Base-by-base conservation (phyloP, 2,113 vertebrate genomes). In the Istiophorus platypterus region DNA sequence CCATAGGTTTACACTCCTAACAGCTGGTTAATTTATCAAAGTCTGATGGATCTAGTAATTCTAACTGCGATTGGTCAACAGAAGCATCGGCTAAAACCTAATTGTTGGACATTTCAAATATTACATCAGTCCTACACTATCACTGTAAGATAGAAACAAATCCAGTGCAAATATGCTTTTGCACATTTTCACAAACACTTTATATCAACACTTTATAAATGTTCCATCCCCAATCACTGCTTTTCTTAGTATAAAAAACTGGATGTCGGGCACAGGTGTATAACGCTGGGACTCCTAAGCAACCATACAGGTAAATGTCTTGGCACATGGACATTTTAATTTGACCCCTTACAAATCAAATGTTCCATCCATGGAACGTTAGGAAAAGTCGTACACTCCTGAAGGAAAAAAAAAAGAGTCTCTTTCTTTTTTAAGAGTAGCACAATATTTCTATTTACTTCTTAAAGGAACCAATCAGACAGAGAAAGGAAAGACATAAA, bases 401-500 rank as follows among this genome's bases (percentile, higher is more conserved):
- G 31, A 51, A 63, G 49, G 54, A 62, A 26, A 27, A 12, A 72
- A 49, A 26, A 27, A 12, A 72, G 41, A 27, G 7, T 45, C 2
- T 67, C 12, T 20, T 42, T 64, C 0, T 24, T 6, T 29, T 72
- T 27, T 58, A 24, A 58, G 61, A 61, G 31, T 54, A 62, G n/a
- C n/a, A 67, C 7, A 18, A 34, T 22, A 22, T 65, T 67, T 31
- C 0, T 59, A 29, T 41, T 51, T 45, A 27, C n/a, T 29, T 58
- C 76, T 65, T 27, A 29, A 84, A 63, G 26, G 4, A 29, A 82
- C 58, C 72, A 84, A 80, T 82, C 76, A 84, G 77, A 86, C 67
- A 85, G 70, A 87, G 67, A 91, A 88, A 92, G 77, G 20, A 82
- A 85, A 88, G 56, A 70, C 42, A 87, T 61, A 61, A 81, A 79